These are phyloP conservation scores for Coryphaenoides rupestris DNA, from an alignment of 2,113 vertebrate genomes.

Conservation along the genomic window DNA sequence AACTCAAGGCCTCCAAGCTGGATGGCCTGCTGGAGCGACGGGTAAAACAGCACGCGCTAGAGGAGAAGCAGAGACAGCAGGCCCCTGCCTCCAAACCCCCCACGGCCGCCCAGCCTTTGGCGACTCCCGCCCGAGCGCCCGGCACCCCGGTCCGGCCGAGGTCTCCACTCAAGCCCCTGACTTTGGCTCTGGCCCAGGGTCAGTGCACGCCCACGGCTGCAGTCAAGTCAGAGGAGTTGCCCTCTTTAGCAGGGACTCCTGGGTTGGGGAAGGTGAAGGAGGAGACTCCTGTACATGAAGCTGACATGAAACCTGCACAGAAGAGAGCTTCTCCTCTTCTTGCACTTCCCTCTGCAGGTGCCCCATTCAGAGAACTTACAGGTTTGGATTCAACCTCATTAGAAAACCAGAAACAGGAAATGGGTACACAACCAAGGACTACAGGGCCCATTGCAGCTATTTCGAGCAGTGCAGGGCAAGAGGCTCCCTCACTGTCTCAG, in stretches of 20 bases:
- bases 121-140: background rate
- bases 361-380: constrained; percentile 43
- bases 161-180: constrained; percentile 47
- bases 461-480: constrained; percentile 28
- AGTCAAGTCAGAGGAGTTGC: constrained; percentile 39
- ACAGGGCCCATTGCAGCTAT: constrained; percentile 40
- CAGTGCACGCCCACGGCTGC: constrained; percentile 20
- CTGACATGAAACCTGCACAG: constrained; percentile 26
- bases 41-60: constrained; percentile 88
- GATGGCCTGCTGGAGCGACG: constrained; percentile 90
- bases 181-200: constrained; percentile 35
- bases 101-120: constrained; percentile 32
- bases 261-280: constrained; percentile 13
- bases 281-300: constrained; percentile 12
- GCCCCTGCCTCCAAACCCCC: constrained; percentile 50
- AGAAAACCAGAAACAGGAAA: constrained; percentile 38
- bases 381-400: constrained; percentile 32
- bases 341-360: constrained; percentile 28
- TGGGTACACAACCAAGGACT: constrained; percentile 50
- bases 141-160: constrained; percentile 46
- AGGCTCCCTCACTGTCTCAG: constrained; percentile 9
- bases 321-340: constrained; percentile 17
- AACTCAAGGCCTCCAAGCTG: constrained; percentile 89
- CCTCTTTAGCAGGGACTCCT: constrained; percentile 18
- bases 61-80: constrained; percentile 84